Conservation (phyloP, 2,888 invertebrate genomes). For the Hypena proboscidalis region DNA sequence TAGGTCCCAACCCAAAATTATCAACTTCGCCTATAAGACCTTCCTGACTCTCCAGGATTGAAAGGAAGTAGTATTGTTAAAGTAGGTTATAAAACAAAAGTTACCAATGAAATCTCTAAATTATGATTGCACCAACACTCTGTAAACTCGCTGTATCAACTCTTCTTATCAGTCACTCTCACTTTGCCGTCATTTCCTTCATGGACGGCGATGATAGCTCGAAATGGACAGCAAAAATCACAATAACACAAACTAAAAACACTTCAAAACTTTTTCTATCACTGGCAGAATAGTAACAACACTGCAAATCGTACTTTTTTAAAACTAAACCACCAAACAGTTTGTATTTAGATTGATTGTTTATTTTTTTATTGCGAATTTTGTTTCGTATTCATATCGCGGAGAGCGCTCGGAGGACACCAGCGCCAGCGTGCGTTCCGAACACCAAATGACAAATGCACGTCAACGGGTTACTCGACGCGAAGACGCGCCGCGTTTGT, state of each 20-base stretch:
- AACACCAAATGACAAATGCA: constrained; percentile 83
- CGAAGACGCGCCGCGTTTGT: constrained; percentile 71
- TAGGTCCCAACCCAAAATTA: no score
- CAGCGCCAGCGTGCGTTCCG: constrained; percentile 64
- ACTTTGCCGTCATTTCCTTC: constrained; percentile 67
- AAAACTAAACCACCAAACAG: constrained; percentile 4
- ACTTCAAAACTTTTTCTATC: constrained; percentile 38
- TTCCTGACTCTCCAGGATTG: no score
- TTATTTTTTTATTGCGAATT: constrained; percentile 50
- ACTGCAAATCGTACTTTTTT: no score
- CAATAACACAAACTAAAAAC: constrained; percentile 44
- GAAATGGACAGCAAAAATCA: constrained; percentile 42
- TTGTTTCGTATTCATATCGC: constrained; percentile 54
- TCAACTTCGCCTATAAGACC: no score
- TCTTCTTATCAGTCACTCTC: constrained; percentile 67
- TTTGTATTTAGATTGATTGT: constrained; percentile 41
- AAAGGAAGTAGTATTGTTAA: no score
- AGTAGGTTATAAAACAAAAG: constrained; percentile 11
- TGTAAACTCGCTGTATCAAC: constrained; percentile 49
- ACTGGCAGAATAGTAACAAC: constrained; percentile 41
- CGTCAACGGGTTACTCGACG: constrained; percentile 63
- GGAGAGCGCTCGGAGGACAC: constrained; percentile 59
- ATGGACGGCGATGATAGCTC: constrained; percentile 55
- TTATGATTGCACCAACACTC: constrained; percentile 33
- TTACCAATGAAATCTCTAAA: constrained; percentile 42